A percentile compares a stretch with the other conserved stretches of the same genome.
Evolutionary conservation across 2,888 invertebrate genomes (phyloP).

Genomic region (Electrophaes corylata): DNA sequence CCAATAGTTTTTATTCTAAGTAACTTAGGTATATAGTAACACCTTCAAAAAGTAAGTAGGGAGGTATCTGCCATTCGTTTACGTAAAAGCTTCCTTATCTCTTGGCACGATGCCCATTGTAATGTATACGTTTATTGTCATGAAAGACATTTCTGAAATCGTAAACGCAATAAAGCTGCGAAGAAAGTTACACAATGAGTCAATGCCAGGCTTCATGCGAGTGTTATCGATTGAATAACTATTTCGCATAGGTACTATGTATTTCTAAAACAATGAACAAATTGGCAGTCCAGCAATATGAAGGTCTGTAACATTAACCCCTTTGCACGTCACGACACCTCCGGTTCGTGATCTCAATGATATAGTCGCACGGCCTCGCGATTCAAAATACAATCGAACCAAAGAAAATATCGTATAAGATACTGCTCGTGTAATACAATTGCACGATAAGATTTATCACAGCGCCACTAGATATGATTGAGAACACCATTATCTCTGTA

Average conservation of each 20-base stretch:
- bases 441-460: constrained; percentile 23
- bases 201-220: constrained; percentile 20
- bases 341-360: constrained; percentile 54
- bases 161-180: constrained; percentile 14
- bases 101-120: constrained; percentile 38
- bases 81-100: constrained; percentile 41
- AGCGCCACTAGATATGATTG: constrained; percentile 26
- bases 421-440: constrained; percentile 24
- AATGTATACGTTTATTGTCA: constrained; percentile 36
- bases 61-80: constrained; percentile 29
- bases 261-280: constrained; percentile 47
- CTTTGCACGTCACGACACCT: constrained; percentile 53
- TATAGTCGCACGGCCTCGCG: constrained; percentile 44
- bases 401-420: constrained; percentile 28
- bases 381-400: constrained; percentile 34
- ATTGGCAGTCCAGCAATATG: constrained; percentile 44
- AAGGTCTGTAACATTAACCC: constrained; percentile 67
- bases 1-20: constrained; percentile 24
- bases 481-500: constrained; percentile 27
- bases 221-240: constrained; percentile 42
- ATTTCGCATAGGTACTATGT: too few relatives aligned
- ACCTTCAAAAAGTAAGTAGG: constrained; percentile 23
- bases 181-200: constrained; percentile 26
- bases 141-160: constrained; percentile 31
- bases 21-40: constrained; percentile 32